Base-by-base conservation (phyloP, 2,797 vertebrate species). In the Podargus strigoides region DNA sequence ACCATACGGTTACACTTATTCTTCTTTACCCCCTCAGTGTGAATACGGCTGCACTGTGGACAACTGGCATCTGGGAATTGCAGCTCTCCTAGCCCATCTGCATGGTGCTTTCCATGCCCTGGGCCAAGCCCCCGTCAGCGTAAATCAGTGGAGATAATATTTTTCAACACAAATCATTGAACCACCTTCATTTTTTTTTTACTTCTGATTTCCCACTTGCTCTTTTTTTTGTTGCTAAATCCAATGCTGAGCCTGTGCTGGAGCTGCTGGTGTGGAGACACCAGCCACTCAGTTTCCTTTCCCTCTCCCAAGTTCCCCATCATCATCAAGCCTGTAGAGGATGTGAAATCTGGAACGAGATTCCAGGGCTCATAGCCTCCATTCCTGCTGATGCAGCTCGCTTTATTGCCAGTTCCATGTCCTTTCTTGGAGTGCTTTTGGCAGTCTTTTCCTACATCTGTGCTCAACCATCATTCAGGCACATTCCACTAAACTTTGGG, bases 351-450 rank as follows among this genome's bases (percentile, higher is more conserved):
- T 58, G 92, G 80, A 46, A 62, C 2, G 30, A 88, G 87, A 58
- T 62, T 83, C 69, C 95, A 79, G 68, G 76, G 52, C 64, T 85
- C 76, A 0, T 4, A 50, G 79, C 22, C 84, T 53, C 83, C 24
- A 1, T 34, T 92, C 72, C 93, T 62, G 91, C 91, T 92, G 83
- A 80, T 83, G 84, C 76, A 44, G 87, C 89, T 92, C 69, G 28
- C 4, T 90, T 94, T 53, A 19, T 39, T 95, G 89, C 84, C 93
- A 92, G 56, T 37, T 60, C 84, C 85, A 56, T 58, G 64, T 92
- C 95, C 93, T 95, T 95, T 95, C 92, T 84, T 73, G 95, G 89
- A 91, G 85, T 6, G 42, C 7, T 96, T 96, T 95, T 96, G 95
- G 95, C 89, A 95, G 44, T 37, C 47, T 90, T 27, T 67, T 55